phyloP scores from a whole-genome alignment of 2,113 vertebrate genomes.

The Tinamus guttatus region DNA sequence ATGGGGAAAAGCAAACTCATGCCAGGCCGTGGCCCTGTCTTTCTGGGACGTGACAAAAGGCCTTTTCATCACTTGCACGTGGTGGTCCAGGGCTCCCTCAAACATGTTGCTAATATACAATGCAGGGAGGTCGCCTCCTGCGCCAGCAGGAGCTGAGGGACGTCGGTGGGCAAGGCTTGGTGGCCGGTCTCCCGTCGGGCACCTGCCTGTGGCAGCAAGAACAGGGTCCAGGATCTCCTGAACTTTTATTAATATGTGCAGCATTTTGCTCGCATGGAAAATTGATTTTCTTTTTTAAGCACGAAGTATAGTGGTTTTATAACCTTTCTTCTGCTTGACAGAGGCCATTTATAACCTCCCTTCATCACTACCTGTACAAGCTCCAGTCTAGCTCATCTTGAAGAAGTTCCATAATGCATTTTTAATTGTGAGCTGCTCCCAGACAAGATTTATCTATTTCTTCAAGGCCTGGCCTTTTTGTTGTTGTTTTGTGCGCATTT shows the following conservation, averaged over 20 bases:
- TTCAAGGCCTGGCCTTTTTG: slow-evolving; percentile 60
- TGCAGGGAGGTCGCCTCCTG: not conserved
- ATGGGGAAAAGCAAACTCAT: not conserved
- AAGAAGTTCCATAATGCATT: slow-evolving; percentile 68
- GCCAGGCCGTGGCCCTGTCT: too few relatives aligned
- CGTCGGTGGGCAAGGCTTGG: not conserved
- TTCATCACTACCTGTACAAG: slow-evolving; percentile 41
- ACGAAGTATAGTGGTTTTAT: slow-evolving; percentile 65
- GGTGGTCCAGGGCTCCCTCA: not conserved
- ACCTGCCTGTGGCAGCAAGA: rapidly evolving
- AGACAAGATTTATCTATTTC: slow-evolving; percentile 68
- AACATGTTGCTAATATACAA: not conserved
- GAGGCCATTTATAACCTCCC: slow-evolving; percentile 75
- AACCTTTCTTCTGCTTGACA: slow-evolving; percentile 75
- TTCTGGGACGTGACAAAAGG: not conserved
- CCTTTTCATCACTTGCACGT: rapidly evolving
- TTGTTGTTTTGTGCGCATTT: slow-evolving; percentile 8
- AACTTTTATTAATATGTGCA: slow-evolving; percentile 63
- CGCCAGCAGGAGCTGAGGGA: not conserved
- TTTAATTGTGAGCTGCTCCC: slow-evolving; percentile 76
- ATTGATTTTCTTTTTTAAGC: slow-evolving; percentile 79
- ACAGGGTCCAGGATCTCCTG: not conserved
- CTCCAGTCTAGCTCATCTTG: slow-evolving; percentile 55
- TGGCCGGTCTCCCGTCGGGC: not conserved
- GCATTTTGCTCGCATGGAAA: slow-evolving; percentile 64